A percentile compares a stretch with the other conserved stretches of the same genome.
Evolutionary conservation across 2,797 vertebrate species (phyloP).

Genomic region (Chiloscyllium punctatum): DNA sequence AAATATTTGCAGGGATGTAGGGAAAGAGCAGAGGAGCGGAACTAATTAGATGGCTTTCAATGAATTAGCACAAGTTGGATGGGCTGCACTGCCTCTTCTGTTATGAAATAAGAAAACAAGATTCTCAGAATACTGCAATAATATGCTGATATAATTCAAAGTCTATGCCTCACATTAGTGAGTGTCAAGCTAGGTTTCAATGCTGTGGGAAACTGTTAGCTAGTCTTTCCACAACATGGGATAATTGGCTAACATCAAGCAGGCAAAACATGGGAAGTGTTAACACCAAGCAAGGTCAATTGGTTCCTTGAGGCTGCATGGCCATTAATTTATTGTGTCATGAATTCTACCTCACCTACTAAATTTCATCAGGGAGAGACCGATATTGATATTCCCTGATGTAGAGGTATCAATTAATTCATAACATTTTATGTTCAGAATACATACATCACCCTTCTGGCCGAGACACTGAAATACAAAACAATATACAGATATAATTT

Average conservation of each 20-base stretch:
- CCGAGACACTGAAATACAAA: not conserved
- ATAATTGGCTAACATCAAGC: not conserved
- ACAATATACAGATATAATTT: not conserved
- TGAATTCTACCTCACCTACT: not conserved
- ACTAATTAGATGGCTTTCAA: not conserved
- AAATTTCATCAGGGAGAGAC: not conserved
- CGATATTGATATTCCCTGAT: not conserved
- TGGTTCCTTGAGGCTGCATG: not conserved
- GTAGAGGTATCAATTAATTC: not conserved
- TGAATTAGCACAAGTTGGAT: not conserved
- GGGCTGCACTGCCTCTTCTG: not conserved
- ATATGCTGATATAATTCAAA: not conserved
- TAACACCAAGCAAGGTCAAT: not conserved
- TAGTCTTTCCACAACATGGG: not conserved
- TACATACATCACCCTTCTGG: not conserved
- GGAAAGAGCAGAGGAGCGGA: not conserved
- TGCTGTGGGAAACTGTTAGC: not conserved
- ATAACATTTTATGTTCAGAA: not conserved
- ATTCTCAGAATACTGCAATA: not conserved
- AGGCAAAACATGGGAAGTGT: not conserved
- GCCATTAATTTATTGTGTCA: not conserved
- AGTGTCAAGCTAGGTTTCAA: not conserved
- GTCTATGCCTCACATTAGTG: not conserved
- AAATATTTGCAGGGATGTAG: not conserved
- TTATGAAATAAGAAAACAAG: too few relatives aligned